These are phyloP conservation scores for Monochamus alternatus DNA, from an alignment of 2,888 invertebrate species.

Conservation along the genomic window DNA sequence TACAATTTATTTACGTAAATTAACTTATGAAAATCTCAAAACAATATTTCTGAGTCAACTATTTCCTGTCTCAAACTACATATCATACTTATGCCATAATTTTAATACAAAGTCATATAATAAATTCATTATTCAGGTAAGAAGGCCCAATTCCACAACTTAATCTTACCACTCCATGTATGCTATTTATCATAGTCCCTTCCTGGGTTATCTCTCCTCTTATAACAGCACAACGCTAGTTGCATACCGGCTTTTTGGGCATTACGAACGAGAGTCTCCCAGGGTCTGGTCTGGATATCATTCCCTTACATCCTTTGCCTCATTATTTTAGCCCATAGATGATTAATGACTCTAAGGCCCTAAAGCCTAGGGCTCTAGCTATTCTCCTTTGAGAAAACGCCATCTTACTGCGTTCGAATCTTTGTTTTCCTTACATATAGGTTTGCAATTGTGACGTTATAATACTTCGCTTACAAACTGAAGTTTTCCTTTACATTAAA, in stretches of 20 bases:
- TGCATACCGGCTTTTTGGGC: constrained; percentile 5
- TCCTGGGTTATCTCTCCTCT: not conserved
- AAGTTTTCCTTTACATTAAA: too few relatives aligned
- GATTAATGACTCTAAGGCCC: constrained; percentile 17
- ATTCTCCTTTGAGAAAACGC: constrained; percentile 20
- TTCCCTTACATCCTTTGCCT: constrained; percentile 19
- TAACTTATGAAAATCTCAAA: too few relatives aligned
- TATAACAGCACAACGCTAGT: not conserved
- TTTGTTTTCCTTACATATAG: not conserved
- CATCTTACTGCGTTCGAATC: constrained; percentile 7
- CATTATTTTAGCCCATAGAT: constrained; percentile 20
- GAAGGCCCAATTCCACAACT: constrained; percentile 1
- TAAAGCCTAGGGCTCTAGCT: constrained; percentile 3
- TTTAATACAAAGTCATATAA: not conserved
- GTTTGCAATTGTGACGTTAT: too few relatives aligned
- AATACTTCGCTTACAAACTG: too few relatives aligned
- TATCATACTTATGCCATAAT: not conserved
- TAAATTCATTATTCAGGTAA: constrained; percentile 9
- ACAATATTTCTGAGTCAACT: too few relatives aligned
- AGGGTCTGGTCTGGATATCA: constrained; percentile 15
- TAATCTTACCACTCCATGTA: constrained; percentile 9
- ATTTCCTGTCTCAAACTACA: too few relatives aligned
- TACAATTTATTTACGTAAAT: too few relatives aligned
- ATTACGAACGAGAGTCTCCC: constrained; percentile 7
- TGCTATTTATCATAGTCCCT: constrained; percentile 13